Conservation (phyloP, 2,888 invertebrate species). For the Chironomus tentans region DNA sequence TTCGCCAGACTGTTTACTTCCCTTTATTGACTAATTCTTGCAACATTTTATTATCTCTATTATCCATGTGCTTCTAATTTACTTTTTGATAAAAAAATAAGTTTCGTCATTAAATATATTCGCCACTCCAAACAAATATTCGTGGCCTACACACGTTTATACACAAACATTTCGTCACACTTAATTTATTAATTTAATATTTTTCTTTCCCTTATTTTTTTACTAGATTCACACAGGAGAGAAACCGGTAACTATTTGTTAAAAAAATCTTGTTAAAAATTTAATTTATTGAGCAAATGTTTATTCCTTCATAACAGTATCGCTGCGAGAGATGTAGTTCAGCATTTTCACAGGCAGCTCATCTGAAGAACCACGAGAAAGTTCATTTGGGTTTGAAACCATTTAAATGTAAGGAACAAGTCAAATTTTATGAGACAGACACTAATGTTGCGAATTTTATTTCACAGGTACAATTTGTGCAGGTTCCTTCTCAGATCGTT, state of each 20-base stretch:
- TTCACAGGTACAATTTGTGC: constrained; percentile 45
- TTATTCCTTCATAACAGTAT: constrained; percentile 35
- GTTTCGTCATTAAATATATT: neutral
- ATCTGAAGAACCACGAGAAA: constrained; percentile 80
- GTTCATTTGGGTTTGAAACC: constrained; percentile 59
- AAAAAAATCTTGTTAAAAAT: neutral
- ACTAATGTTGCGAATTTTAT: neutral
- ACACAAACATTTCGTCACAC: no score
- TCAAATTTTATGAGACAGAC: neutral
- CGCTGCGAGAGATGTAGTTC: constrained; percentile 83
- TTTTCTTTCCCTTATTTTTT: neutral
- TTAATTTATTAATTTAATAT: neutral
- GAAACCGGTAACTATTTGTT: constrained; percentile 31
- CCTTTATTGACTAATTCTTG: no score
- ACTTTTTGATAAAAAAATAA: neutral
- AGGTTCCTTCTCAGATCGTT: constrained; percentile 78
- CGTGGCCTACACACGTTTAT: no score
- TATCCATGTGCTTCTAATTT: neutral
- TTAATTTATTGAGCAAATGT: neutral
- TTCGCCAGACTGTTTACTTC: no score
- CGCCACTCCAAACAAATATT: no score
- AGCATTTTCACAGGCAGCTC: constrained; percentile 82
- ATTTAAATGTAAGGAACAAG: constrained; percentile 61
- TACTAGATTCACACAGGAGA: constrained; percentile 63
- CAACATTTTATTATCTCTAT: no score